Conservation (phyloP, 2,797 vertebrate species). For the Rhyacichthys aspro region DNA sequence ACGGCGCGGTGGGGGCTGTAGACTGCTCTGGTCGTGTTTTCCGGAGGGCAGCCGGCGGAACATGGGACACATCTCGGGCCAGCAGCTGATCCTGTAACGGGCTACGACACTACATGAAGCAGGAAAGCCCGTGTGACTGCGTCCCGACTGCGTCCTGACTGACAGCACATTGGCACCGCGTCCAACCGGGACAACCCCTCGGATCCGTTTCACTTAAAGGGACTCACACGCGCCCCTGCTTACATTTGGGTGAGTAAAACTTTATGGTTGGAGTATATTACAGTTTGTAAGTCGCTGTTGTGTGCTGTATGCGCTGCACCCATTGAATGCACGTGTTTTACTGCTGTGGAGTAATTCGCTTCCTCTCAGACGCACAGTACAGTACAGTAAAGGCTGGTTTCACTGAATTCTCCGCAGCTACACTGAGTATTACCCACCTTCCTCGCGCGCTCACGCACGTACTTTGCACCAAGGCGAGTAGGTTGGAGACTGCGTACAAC, state of each 20-base stretch:
- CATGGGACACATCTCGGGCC: slow-evolving; percentile 59
- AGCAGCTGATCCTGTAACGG: slow-evolving; percentile 39
- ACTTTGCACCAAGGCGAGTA: slow-evolving; percentile 14
- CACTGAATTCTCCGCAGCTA: slow-evolving; percentile 29
- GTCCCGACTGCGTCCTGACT: not conserved
- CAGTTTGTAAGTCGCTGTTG: too few species aligned
- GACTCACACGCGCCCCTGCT: slow-evolving; percentile 16
- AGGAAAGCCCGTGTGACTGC: slow-evolving; percentile 1
- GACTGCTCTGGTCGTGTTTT: slow-evolving; percentile 35
- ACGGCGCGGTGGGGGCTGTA: not conserved
- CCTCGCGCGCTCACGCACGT: not conserved
- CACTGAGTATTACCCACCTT: slow-evolving; percentile 9
- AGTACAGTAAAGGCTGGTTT: not conserved
- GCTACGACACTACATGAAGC: slow-evolving; percentile 27
- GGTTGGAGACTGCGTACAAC: not conserved
- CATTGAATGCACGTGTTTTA: slow-evolving; percentile 33
- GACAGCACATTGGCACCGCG: slow-evolving; percentile 11
- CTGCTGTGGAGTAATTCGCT: slow-evolving; percentile 1
- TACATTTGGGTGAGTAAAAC: slow-evolving; percentile 65
- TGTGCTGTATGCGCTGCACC: not conserved
- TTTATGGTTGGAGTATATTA: slow-evolving; percentile 28
- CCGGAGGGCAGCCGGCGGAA: slow-evolving; percentile 70
- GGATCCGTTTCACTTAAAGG: slow-evolving; percentile 14
- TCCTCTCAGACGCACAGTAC: not conserved
- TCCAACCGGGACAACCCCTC: slow-evolving; percentile 52